These are phyloP conservation scores for Bombus pascuorum DNA, from an alignment of 1,140 invertebrate genomes.

Conservation along the genomic window DNA sequence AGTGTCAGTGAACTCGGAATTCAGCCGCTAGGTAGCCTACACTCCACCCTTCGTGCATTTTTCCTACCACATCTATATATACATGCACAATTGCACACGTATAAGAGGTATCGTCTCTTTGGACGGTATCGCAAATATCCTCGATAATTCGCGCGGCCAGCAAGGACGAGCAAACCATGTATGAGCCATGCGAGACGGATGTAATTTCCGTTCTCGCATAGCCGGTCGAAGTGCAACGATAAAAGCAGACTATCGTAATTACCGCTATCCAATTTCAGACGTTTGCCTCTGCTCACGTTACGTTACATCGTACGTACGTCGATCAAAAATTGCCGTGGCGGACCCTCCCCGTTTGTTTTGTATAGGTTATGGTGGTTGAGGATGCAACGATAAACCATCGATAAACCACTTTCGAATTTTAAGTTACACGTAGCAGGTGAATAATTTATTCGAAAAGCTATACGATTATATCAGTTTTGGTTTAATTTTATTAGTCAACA, in stretches of 20 bases:
- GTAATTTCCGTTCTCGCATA: slow-evolving; percentile 34
- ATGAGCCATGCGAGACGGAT: slow-evolving; percentile 14
- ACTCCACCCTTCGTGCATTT: not conserved
- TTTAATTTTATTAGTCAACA: too few species aligned
- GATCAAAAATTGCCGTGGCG: not conserved
- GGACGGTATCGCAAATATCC: slow-evolving; percentile 30
- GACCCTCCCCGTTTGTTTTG: not conserved
- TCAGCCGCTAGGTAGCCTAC: slow-evolving; percentile 42
- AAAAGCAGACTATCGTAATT: slow-evolving; percentile 47
- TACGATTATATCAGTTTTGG: too few species aligned
- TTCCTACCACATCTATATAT: not conserved
- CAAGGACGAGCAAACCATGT: slow-evolving; percentile 15
- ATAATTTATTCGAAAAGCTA: not conserved
- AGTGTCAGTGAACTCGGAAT: slow-evolving; percentile 68
- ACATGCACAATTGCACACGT: too few species aligned
- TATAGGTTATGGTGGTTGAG: not conserved
- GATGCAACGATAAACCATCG: not conserved
- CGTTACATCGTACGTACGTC: not conserved
- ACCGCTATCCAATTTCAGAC: slow-evolving; percentile 47
- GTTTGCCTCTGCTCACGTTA: slow-evolving; percentile 18
- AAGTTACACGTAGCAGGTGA: not conserved
- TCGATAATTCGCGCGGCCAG: slow-evolving; percentile 14
- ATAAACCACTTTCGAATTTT: not conserved
- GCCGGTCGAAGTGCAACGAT: slow-evolving; percentile 4
- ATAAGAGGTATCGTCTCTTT: not conserved